Base-by-base conservation (phyloP, 2,113 vertebrate genomes). In the Hemibagrus wyckioides region DNA sequence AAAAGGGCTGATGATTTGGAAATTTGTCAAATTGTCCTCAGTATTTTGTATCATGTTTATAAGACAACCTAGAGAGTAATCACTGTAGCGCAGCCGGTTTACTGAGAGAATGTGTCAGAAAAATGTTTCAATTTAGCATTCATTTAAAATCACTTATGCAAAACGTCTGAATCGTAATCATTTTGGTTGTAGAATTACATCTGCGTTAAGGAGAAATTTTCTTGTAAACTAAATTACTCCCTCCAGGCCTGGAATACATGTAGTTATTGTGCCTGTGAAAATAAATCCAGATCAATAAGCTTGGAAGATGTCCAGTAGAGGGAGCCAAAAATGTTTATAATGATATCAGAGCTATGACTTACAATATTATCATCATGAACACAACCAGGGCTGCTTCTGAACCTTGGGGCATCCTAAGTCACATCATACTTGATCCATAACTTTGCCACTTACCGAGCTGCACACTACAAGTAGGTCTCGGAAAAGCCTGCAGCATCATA, bases 281-380 rank as follows among this genome's bases (percentile, higher is more conserved):
- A 21, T 71, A 28, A 56, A 71, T 75, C 6, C 82, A 54, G 8
- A 56, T 11, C 14, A 25, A 57, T 30, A 39, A 56, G 17, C 65
- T 25, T 56, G 57, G 19, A 41, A 67, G 9, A 28, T 80, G 61
- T 52, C 83, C 85, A 80, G 44, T 54, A 86, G 85, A 86, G 85
- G 85, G 85, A 80, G 85, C 44, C 59, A 80, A 30, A 23, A 44
- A 75, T 10, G 54, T 30, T 5, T 48, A 25, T 3, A 85, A 85
- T 30, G 15, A 17, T 39, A 48, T 76, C 69, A 71, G 41, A 36
- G 48, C 30, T 8, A 59, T 6, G 1, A 28, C 8, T 7, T 44
- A 56, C n/a, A 59, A 39, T 25, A 50, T 44, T 57, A 23, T 33
- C 52, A 25, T 36, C 33, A 25, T 39, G 25, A 36, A 41, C 54